A percentile compares a stretch with the other conserved stretches of the same genome.
Evolutionary conservation across 64 coral and sea anemone genomes (phyloP).

Genomic region (Montipora sp.): DNA sequence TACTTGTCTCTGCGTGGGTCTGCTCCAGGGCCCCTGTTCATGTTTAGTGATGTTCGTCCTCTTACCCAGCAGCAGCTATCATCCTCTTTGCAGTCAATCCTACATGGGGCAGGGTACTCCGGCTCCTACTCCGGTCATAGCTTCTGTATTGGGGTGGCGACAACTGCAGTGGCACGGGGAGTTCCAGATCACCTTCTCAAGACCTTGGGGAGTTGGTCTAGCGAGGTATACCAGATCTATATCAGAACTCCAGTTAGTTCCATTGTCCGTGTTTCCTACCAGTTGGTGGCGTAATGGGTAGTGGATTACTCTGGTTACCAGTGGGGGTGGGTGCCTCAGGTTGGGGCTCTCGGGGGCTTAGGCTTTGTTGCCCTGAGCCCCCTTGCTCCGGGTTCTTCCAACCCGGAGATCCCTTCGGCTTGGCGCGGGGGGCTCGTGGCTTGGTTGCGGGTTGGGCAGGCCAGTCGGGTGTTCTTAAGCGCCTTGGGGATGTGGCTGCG

Average conservation of each 20-base stretch:
- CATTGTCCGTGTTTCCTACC: background rate
- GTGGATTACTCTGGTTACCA: background rate
- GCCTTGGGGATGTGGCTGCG: too few relatives aligned
- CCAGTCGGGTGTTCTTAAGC: too few relatives aligned
- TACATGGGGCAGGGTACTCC: background rate
- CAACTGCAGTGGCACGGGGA: background rate
- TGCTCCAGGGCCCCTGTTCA: too few relatives aligned
- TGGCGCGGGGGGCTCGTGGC: background rate
- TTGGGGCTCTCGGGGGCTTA: background rate
- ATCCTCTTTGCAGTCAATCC: background rate
- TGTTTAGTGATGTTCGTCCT: background rate
- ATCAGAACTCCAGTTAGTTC: conserved; percentile 10
- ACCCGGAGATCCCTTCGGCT: background rate
- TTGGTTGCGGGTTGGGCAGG: too few relatives aligned
- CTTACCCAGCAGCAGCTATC: background rate
- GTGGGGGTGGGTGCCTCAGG: background rate
- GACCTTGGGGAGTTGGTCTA: conserved; percentile 26
- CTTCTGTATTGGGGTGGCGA: conserved; percentile 37
- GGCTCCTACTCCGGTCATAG: conserved; percentile 15
- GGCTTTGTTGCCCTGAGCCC: background rate
- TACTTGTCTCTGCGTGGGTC: too few relatives aligned
- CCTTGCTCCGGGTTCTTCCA: background rate
- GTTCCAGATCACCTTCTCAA: conserved; percentile 45
- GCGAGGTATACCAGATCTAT: conserved; percentile 18
- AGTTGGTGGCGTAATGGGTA: too few relatives aligned